phyloP scores from a whole-genome alignment of 2,888 invertebrate species.

The Brachypalpus laphriformis region DNA sequence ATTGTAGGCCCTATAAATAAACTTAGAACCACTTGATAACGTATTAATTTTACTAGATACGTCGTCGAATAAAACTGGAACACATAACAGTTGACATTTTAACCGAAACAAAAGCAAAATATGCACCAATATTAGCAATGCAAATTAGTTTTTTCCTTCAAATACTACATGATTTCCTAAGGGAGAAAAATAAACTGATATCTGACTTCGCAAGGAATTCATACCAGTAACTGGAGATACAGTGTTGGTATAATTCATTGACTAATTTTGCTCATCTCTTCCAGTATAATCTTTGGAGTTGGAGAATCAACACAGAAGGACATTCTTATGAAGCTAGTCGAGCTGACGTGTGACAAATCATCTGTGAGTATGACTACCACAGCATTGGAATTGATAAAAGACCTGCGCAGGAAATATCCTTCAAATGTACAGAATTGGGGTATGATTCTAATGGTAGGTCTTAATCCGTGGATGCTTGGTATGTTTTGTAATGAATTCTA shows the following conservation, averaged over 20 bases:
- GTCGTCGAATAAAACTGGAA: slow-evolving; percentile 85
- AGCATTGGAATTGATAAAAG: slow-evolving; percentile 79
- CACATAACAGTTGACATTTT: slow-evolving; percentile 85
- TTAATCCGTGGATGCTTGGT: background rate
- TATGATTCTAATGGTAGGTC: slow-evolving; percentile 78
- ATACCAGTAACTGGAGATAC: slow-evolving; percentile 82
- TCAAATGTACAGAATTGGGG: slow-evolving; percentile 81
- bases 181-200: slow-evolving; percentile 83
- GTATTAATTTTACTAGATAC: slow-evolving; percentile 76
- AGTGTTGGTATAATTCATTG: background rate
- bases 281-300: slow-evolving; percentile 79
- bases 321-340: slow-evolving; percentile 79
- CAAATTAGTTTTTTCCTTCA: slow-evolving; percentile 85
- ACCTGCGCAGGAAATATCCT: slow-evolving; percentile 79
- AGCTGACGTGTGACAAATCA: slow-evolving; percentile 80
- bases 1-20: slow-evolving; percentile 83
- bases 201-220: slow-evolving; percentile 85
- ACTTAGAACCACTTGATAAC: background rate
- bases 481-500: background rate
- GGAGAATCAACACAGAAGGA: slow-evolving; percentile 80
- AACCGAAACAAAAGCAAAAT: slow-evolving; percentile 84
- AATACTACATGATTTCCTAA: slow-evolving; percentile 85
- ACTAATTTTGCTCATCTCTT: background rate
- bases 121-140: slow-evolving; percentile 84
- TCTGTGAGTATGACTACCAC: slow-evolving; percentile 78